A percentile compares a stretch with the other conserved stretches of the same genome.
Conservation (phyloP, 2,888 invertebrate genomes). For the Ptychoptera contaminata region DNA sequence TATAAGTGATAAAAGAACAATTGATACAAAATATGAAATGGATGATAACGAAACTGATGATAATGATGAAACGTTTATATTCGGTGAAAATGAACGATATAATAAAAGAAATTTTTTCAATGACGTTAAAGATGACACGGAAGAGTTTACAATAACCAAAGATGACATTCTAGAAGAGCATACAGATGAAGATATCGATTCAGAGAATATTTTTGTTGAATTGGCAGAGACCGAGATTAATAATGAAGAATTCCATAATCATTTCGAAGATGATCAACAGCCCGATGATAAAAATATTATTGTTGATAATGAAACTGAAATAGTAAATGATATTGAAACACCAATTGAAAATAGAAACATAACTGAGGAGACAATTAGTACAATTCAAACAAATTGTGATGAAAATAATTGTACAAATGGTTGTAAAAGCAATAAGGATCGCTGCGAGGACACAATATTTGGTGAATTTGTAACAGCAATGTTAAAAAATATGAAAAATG, state of each 20-base stretch:
- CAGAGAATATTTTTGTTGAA: too few species aligned
- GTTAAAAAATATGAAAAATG: constrained; percentile 16
- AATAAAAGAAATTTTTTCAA: too few species aligned
- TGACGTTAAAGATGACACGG: too few species aligned
- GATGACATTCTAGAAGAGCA: too few species aligned
- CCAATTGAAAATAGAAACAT: neutral
- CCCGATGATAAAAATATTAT: neutral
- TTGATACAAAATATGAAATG: neutral
- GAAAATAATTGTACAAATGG: neutral
- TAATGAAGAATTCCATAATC: too few species aligned
- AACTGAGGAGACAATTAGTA: neutral
- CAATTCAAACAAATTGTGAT: neutral
- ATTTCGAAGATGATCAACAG: neutral
- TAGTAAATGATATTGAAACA: neutral
- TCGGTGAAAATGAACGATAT: neutral
- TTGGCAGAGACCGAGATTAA: too few species aligned
- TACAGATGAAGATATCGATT: too few species aligned
- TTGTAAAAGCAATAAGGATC: constrained; percentile 4
- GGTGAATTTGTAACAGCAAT: constrained; percentile 20
- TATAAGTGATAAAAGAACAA: neutral
- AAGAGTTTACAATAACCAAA: too few species aligned
- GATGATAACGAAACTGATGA: neutral
- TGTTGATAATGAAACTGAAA: neutral
- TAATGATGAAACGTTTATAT: neutral
- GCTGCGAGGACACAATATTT: constrained; percentile 20